Evolutionary conservation across 2,797 vertebrate species (phyloP), one percentile per base, ranked within the genome.

Genomic region (Hylomyscus alleni): DNA sequence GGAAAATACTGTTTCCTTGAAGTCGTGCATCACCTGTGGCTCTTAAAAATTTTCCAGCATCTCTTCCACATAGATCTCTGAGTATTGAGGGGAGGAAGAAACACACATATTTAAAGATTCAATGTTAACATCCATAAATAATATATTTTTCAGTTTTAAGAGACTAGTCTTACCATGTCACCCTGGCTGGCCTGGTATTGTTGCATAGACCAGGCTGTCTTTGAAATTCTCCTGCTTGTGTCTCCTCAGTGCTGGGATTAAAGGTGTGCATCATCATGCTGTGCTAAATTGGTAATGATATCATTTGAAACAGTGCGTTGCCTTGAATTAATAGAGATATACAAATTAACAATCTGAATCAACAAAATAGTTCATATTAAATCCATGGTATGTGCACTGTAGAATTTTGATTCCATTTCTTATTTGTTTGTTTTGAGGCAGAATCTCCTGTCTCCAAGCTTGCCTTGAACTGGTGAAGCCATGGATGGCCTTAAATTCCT

Each of bases 251-350:
- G 9, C 58, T 62, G 58, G 15, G 81, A 44, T 44, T 44, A 84
- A 65, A 62, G 40, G 60, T 34, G 37, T 20, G 17, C 29, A 84
- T 44, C 17, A 22, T 31, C 44, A 22, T 65, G 40, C 20, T 95
- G 12, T 22, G 47, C 31, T 94, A 91, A 91, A 65, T 93, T 93
- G 47, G 12, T 91, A 86, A 85, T 92, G 81, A 50, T 91, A 91
- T 47, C 89, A 93, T 89, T 52, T 54, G 72, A 65, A 60, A 83
- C n/a, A 76, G 44, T 75, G 1, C 10, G 17, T 73, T 92, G n/a
- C 83, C 93, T 96, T 86, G 90, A 95, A 85, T 92, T 92, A 88
- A 52, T 93, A 76, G 86, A 84, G 20, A 77, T 69, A 40, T 90
- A 87, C 24, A 81, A 62, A 94, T 94, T 83, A 92, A 58, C 31